A percentile compares a stretch with the other conserved stretches of the same genome.
These are phyloP conservation scores for Neofelis nebulosa DNA, from an alignment of 2,113 vertebrate species.

Conservation along the genomic window DNA sequence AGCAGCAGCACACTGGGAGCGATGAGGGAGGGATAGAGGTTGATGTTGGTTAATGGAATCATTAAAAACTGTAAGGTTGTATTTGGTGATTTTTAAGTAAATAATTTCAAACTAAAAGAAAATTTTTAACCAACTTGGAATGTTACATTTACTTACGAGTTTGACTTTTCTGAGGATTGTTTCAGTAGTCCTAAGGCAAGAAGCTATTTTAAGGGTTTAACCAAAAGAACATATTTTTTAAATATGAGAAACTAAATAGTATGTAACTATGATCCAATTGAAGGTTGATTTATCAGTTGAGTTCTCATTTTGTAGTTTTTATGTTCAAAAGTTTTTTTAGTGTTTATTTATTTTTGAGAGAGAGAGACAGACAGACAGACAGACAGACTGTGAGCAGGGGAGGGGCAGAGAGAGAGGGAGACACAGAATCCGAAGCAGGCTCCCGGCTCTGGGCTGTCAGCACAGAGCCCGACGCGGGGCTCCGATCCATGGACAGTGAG, in stretches of 20 bases:
- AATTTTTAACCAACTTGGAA: slow-evolving; percentile 40
- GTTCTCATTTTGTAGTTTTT: neutral
- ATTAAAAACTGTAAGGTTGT: neutral
- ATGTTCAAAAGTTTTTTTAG: neutral
- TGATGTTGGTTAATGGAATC: slow-evolving; percentile 39
- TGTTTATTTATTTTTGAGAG: too few relatives aligned
- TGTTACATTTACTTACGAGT: neutral
- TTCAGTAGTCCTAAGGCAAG: neutral
- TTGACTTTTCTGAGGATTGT: slow-evolving; percentile 29
- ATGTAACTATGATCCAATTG: neutral
- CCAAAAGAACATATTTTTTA: neutral
- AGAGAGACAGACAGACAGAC: too few relatives aligned
- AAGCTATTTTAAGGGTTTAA: neutral
- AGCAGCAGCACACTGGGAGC: slow-evolving; percentile 22
- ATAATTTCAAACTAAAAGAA: neutral
- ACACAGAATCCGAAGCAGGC: too few relatives aligned
- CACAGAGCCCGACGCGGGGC: too few relatives aligned
- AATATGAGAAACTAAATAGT: neutral
- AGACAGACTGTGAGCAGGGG: too few relatives aligned
- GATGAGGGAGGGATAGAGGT: slow-evolving; percentile 55
- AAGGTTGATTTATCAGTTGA: neutral
- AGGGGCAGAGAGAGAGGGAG: too few relatives aligned
- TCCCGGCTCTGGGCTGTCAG: too few relatives aligned
- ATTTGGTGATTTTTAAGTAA: slow-evolving; percentile 62
- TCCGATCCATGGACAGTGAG: too few relatives aligned